Percentiles rank a stretch among this genome's conserved stretches.
Evolutionary conservation across 2,888 invertebrate genomes (phyloP).

Genomic region (Danaus chrysippus): DNA sequence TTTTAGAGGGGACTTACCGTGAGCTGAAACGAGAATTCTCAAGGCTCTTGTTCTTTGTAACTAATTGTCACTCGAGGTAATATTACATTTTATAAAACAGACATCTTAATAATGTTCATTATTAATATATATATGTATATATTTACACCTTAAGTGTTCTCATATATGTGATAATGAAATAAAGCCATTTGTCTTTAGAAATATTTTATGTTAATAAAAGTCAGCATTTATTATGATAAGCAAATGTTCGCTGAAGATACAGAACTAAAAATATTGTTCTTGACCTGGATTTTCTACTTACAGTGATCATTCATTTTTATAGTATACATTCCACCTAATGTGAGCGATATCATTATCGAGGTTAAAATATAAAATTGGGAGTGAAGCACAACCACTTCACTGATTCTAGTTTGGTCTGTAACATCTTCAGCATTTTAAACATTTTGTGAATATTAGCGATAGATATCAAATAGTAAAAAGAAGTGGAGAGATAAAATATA

Average conservation of each 20-base stretch:
- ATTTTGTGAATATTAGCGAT: too few species aligned
- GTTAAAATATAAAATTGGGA: too few species aligned
- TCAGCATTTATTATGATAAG: too few species aligned
- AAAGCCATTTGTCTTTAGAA: too few species aligned
- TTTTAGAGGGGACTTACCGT: slow-evolving; percentile 19
- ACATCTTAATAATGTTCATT: neutral
- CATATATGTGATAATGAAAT: neutral
- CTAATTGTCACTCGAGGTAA: slow-evolving; percentile 4
- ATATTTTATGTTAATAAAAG: too few species aligned
- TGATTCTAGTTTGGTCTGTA: too few species aligned
- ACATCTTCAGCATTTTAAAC: too few species aligned
- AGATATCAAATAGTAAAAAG: too few species aligned
- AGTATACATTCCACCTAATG: neutral
- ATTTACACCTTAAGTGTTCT: neutral
- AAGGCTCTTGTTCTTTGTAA: neutral
- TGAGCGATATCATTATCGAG: too few species aligned
- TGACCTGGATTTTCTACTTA: slow-evolving; percentile 1
- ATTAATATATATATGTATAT: neutral
- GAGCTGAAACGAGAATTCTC: slow-evolving; percentile 2
- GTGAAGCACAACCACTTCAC: too few species aligned
- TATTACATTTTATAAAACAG: neutral
- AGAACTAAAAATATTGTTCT: neutral
- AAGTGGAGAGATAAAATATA: too few species aligned
- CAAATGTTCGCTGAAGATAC: neutral
- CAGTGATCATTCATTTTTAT: slow-evolving; percentile 1